These are phyloP conservation scores for Synergus umbraculus DNA, from an alignment of 2,888 invertebrate species.

Conservation along the genomic window DNA sequence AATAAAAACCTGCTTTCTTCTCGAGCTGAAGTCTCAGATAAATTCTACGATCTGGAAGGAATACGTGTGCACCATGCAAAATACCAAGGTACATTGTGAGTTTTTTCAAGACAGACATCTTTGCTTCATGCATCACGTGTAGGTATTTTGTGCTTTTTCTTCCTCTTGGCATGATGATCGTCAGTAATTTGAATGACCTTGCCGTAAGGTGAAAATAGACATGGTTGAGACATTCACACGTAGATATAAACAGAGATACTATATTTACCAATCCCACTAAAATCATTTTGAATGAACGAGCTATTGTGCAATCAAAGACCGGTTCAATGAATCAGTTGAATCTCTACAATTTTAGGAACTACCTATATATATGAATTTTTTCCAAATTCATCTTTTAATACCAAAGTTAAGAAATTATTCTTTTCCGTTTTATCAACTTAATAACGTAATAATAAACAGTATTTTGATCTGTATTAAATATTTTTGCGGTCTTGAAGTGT, in stretches of 20 bases:
- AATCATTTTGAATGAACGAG: background rate
- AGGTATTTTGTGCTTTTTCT: too few species aligned
- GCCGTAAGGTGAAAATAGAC: background rate
- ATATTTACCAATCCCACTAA: background rate
- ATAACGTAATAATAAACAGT: background rate
- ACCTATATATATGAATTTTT: background rate
- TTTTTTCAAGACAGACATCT: slow-evolving; percentile 49
- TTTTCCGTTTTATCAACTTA: background rate
- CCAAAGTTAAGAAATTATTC: background rate
- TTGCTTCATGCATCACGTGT: slow-evolving; percentile 38
- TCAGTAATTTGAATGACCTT: background rate
- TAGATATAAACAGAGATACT: background rate
- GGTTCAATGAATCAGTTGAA: background rate
- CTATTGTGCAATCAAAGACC: background rate
- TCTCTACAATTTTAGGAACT: background rate
- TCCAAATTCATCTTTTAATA: background rate
- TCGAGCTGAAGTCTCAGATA: slow-evolving; percentile 59
- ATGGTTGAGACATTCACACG: background rate
- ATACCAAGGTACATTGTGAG: slow-evolving; percentile 54
- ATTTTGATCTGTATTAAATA: background rate
- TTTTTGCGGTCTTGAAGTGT: too few species aligned
- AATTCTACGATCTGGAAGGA: slow-evolving; percentile 62
- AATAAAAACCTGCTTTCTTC: slow-evolving; percentile 56
- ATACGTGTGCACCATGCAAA: slow-evolving; percentile 65
- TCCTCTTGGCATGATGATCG: background rate